These are phyloP conservation scores for Xenus cinereus DNA, from an alignment of 2,113 vertebrate genomes.

Conservation along the genomic window DNA sequence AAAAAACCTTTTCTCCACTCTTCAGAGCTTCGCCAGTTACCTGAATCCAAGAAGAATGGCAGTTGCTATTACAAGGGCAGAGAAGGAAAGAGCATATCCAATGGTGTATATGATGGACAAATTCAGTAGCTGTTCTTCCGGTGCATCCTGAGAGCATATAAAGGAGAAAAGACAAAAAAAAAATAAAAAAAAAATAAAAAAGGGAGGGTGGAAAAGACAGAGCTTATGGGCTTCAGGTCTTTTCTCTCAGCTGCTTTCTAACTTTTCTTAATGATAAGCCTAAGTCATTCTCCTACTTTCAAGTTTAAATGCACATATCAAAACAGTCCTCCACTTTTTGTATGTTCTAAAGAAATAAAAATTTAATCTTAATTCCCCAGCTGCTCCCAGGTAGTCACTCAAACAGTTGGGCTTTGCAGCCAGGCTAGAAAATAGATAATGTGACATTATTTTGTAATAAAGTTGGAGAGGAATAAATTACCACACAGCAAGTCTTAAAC, in stretches of 20 bases:
- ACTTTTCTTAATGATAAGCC: neutral
- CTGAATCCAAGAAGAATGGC: constrained; percentile 82
- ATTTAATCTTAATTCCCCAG: neutral
- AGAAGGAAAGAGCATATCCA: constrained; percentile 82
- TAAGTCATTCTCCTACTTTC: neutral
- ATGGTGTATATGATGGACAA: constrained; percentile 80
- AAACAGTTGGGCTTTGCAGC: neutral
- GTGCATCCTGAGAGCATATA: constrained; percentile 63
- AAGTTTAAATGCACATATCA: neutral
- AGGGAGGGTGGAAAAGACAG: neutral
- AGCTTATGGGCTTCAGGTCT: neutral
- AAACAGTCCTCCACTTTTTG: neutral
- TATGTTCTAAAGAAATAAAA: constrained; percentile 19
- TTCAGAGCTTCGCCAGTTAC: constrained; percentile 57
- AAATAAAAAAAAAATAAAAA: neutral
- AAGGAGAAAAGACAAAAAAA: neutral
- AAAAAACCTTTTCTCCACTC: neutral
- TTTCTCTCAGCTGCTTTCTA: neutral
- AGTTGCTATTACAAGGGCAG: constrained; percentile 77
- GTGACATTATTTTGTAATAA: neutral
- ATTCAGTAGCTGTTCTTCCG: constrained; percentile 74
- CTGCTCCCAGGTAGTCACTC: neutral
- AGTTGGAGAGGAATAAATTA: neutral
- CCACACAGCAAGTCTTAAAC: neutral
- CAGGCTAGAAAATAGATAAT: constrained; percentile 17